phyloP scores from a whole-genome alignment of 53 echinoderm and acorn worm species.

The Paracentrotus lividus region DNA sequence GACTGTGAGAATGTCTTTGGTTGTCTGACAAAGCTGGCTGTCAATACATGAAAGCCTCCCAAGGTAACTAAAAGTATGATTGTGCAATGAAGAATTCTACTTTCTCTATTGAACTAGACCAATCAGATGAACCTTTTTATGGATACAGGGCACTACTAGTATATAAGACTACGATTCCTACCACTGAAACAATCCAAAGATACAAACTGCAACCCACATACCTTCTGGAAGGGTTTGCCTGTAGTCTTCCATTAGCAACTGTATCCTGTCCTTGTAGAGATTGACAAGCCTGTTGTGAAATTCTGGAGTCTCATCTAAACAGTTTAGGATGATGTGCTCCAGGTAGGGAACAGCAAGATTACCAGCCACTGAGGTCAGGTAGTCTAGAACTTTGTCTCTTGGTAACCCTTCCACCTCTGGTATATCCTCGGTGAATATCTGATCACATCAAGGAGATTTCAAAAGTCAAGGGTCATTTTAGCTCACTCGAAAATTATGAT shows the following conservation, averaged over 20 bases:
- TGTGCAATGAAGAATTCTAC: too few species aligned
- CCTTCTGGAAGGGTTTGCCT: slow-evolving; percentile 91
- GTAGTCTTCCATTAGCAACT: slow-evolving; percentile 86
- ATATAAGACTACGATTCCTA: too few species aligned
- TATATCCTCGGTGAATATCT: slow-evolving; percentile 96
- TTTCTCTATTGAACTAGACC: too few species aligned
- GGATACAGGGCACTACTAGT: too few species aligned
- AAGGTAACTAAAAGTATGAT: too few species aligned
- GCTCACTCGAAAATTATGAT: too few species aligned
- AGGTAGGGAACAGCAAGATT: slow-evolving; percentile 90
- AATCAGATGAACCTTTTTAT: too few species aligned
- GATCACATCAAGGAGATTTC: neutral
- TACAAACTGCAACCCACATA: too few species aligned
- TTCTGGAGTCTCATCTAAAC: slow-evolving; percentile 82
- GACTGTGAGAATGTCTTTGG: too few species aligned
- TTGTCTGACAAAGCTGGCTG: too few species aligned
- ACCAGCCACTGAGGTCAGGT: slow-evolving; percentile 75
- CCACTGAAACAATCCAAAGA: too few species aligned
- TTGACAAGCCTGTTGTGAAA: slow-evolving; percentile 96
- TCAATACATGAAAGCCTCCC: too few species aligned
- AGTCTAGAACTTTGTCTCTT: slow-evolving; percentile 84
- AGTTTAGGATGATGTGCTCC: slow-evolving; percentile 92
- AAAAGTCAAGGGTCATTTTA: neutral
- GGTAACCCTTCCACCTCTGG: slow-evolving; percentile 90
- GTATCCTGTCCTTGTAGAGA: slow-evolving; percentile 92